These are phyloP conservation scores for Gyrodactylus salaris DNA, from an alignment of 1,140 invertebrate species.

Conservation along the genomic window DNA sequence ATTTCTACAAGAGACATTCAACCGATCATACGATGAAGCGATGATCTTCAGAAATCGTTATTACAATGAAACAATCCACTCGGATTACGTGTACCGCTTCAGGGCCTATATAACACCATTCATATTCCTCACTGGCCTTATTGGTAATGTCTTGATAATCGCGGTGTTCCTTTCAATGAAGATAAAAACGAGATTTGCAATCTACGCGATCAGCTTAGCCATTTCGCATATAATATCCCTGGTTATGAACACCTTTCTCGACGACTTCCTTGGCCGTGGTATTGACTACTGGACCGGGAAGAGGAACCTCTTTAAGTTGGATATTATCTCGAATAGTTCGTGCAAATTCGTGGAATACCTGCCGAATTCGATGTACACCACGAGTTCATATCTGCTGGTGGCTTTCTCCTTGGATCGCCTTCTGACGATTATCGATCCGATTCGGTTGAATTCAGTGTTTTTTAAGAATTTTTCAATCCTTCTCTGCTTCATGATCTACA, in stretches of 20 bases:
- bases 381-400: not conserved
- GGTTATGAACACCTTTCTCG: not conserved
- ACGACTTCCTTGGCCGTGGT: conserved; percentile 1
- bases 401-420: not conserved
- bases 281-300: not conserved
- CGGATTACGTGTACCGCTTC: not conserved
- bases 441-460: not conserved
- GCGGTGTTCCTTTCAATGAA: not conserved
- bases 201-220: not conserved
- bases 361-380: not conserved
- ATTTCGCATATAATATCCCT: not conserved
- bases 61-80: not conserved
- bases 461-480: not conserved
- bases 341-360: not conserved
- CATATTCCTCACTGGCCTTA: not conserved
- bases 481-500: not conserved
- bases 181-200: not conserved
- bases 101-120: not conserved
- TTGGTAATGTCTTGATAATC: conserved; percentile 1
- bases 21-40: too few species aligned
- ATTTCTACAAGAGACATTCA: too few species aligned
- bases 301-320: not conserved
- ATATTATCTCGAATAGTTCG: not conserved
- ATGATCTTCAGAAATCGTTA: too few species aligned
- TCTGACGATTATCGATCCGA: not conserved